A percentile compares a stretch with the other conserved stretches of the same genome.
phyloP scores from a whole-genome alignment of 2,888 invertebrate species.

The Limenitis camilla region DNA sequence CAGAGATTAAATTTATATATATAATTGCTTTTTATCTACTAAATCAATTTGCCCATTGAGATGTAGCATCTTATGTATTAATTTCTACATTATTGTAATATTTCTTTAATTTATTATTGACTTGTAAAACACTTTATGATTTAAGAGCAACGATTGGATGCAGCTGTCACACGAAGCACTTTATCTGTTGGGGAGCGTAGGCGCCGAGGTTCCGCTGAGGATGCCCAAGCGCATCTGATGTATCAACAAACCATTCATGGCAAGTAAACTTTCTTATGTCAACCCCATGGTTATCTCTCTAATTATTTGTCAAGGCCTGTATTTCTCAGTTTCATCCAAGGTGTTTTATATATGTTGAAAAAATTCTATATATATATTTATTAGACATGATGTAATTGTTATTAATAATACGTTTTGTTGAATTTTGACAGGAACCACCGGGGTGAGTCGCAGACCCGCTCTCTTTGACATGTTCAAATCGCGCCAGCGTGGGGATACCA shows the following conservation, averaged over 20 bases:
- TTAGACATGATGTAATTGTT: too few relatives aligned
- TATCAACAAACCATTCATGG: constrained; percentile 71
- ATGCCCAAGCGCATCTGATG: constrained; percentile 52
- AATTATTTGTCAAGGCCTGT: too few relatives aligned
- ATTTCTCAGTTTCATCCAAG: too few relatives aligned
- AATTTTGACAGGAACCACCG: constrained; percentile 69
- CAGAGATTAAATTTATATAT: too few relatives aligned
- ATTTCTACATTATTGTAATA: too few relatives aligned
- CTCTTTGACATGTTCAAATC: constrained; percentile 87
- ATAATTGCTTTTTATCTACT: too few relatives aligned
- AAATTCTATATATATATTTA: too few relatives aligned
- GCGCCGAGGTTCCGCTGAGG: constrained; percentile 57
- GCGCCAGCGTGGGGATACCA: constrained; percentile 45
- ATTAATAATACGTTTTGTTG: too few relatives aligned
- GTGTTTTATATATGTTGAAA: too few relatives aligned
- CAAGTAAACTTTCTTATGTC: constrained; percentile 27
- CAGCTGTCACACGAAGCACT: constrained; percentile 60
- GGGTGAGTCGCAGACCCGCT: constrained; percentile 81
- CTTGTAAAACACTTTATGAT: not conserved
- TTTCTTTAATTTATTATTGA: constrained; percentile 3
- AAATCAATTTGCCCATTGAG: too few relatives aligned
- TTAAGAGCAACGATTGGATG: constrained; percentile 62
- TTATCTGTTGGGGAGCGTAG: constrained; percentile 63
- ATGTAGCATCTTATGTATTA: too few relatives aligned
- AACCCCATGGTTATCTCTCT: not conserved